phyloP scores from a whole-genome alignment of 2,888 invertebrate genomes.

The Drosophila stalkeri region DNA sequence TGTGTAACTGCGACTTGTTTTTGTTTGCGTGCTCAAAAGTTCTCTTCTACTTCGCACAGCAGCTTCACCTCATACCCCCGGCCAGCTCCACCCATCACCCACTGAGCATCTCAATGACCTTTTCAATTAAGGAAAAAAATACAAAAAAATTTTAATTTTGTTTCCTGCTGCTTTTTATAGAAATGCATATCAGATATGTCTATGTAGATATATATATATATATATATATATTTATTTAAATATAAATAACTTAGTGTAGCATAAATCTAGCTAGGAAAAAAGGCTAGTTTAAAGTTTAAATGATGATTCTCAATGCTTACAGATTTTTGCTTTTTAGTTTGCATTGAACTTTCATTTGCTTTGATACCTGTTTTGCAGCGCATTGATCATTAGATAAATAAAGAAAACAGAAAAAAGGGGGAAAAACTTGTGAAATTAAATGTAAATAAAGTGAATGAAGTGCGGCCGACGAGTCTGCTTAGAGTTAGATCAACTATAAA shows the following conservation, averaged over 20 bases:
- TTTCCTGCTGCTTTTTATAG: constrained; percentile 11
- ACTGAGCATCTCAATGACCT: constrained; percentile 44
- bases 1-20: constrained; percentile 30
- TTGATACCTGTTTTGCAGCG: neutral
- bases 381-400: neutral
- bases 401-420: no score
- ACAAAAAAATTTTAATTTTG: constrained; percentile 3
- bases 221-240: neutral
- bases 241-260: neutral
- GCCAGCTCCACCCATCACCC: neutral
- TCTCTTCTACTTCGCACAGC: constrained; percentile 1
- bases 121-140: constrained; percentile 52
- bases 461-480: no score
- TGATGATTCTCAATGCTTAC: neutral
- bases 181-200: constrained; percentile 31
- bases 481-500: neutral
- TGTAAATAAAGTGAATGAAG: neutral
- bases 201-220: neutral
- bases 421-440: neutral
- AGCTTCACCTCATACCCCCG: neutral
- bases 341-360: neutral
- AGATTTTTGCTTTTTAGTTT: neutral
- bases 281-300: neutral
- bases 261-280: neutral
- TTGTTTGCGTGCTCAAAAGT: constrained; percentile 26